These are phyloP conservation scores for Phalangium opilio DNA, from an alignment of 2,888 invertebrate species.

Conservation along the genomic window DNA sequence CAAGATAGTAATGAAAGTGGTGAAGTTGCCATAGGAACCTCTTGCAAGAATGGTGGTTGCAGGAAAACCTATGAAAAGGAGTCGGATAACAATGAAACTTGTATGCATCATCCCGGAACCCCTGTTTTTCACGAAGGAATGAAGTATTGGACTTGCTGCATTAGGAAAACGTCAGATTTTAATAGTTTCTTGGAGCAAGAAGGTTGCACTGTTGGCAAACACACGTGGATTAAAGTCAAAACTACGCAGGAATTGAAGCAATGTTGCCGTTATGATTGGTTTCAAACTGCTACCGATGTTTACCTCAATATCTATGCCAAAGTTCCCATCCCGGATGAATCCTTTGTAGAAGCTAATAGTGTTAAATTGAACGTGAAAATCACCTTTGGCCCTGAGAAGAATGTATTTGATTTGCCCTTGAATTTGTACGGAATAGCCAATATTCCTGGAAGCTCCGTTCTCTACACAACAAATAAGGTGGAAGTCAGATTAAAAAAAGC, in stretches of 20 bases:
- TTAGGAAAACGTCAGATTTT: slow-evolving; percentile 83
- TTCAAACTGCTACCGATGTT: slow-evolving; percentile 73
- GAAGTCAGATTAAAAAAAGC: slow-evolving; percentile 81
- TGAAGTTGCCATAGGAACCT: slow-evolving; percentile 42
- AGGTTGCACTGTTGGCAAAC: slow-evolving; percentile 71
- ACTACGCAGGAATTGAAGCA: slow-evolving; percentile 7
- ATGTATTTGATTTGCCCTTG: slow-evolving; percentile 58
- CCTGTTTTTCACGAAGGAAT: slow-evolving; percentile 91
- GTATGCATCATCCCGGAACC: slow-evolving; percentile 75
- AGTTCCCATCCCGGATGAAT: slow-evolving; percentile 61
- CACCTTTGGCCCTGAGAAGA: slow-evolving; percentile 52
- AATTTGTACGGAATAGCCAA: slow-evolving; percentile 54
- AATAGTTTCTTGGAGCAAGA: slow-evolving; percentile 74
- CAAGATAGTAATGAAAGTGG: no score
- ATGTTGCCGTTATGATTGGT: slow-evolving; percentile 79
- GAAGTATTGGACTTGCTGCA: slow-evolving; percentile 95
- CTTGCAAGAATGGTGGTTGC: slow-evolving; percentile 75
- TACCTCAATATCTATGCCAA: slow-evolving; percentile 82
- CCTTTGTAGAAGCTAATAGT: slow-evolving; percentile 64
- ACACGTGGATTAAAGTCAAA: slow-evolving; percentile 60
- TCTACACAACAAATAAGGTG: slow-evolving; percentile 74
- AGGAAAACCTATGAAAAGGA: slow-evolving; percentile 22
- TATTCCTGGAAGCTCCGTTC: slow-evolving; percentile 50
- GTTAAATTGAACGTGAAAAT: slow-evolving; percentile 57
- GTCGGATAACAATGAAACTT: slow-evolving; percentile 41